A percentile compares a stretch with the other conserved stretches of the same genome.
Evolutionary conservation across 2,797 vertebrate genomes (phyloP).

Genomic region (Artibeus lituratus): DNA sequence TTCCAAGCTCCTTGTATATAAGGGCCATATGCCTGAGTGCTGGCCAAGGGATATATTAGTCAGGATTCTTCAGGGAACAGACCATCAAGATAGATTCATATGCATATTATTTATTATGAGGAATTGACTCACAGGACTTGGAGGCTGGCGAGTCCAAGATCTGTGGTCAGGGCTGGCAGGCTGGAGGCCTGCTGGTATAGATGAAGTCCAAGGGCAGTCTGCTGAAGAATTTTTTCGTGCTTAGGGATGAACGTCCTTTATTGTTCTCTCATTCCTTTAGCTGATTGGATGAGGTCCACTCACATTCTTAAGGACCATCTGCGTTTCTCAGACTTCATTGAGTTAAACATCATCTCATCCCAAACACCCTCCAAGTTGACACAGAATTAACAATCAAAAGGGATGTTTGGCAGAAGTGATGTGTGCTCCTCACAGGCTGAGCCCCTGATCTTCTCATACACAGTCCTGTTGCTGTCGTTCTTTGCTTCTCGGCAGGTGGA

Average conservation of each 20-base stretch:
- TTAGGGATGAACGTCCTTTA: neutral
- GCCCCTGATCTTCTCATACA: neutral
- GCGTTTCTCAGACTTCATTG: neutral
- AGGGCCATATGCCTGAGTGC: neutral
- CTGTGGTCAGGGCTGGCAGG: neutral
- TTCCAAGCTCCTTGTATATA: neutral
- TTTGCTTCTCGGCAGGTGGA: neutral
- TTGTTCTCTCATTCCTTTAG: neutral
- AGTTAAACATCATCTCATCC: constrained; percentile 11
- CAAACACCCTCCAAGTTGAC: neutral
- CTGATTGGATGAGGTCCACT: neutral
- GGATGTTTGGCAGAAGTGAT: neutral
- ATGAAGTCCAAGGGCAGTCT: neutral
- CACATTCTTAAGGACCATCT: neutral
- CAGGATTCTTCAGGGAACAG: neutral
- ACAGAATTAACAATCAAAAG: neutral
- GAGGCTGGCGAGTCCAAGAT: neutral
- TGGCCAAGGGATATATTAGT: neutral
- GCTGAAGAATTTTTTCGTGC: neutral
- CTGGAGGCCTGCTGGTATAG: neutral
- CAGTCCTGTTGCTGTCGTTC: neutral
- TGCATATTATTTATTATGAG: neutral
- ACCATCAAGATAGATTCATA: neutral
- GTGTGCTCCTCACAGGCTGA: neutral
- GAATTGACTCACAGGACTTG: neutral